phyloP scores from a whole-genome alignment of 2,797 vertebrate genomes.

The Apogon hyalosoma region DNA sequence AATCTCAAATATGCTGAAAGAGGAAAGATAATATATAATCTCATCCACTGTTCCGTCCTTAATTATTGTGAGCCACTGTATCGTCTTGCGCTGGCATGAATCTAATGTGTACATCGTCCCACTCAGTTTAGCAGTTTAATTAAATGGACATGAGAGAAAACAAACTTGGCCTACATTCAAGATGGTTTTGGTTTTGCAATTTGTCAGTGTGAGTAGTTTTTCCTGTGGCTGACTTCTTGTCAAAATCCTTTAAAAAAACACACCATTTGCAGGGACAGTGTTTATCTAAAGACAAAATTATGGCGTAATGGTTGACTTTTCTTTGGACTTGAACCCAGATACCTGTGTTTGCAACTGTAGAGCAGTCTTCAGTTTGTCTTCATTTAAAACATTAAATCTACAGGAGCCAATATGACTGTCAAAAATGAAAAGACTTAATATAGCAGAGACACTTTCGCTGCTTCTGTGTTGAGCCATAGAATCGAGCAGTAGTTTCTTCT shows the following conservation, averaged over 20 bases:
- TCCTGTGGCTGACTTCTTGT: not conserved
- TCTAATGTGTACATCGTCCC: slow-evolving; percentile 2
- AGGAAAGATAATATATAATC: slow-evolving; percentile 9
- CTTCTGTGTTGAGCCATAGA: too few relatives aligned
- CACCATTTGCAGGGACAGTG: slow-evolving; percentile 9
- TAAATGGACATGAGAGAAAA: slow-evolving; percentile 26
- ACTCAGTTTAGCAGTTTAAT: slow-evolving; percentile 17
- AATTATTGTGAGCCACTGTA: slow-evolving; percentile 27
- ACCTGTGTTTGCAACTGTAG: slow-evolving; percentile 6
- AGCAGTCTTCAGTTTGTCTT: slow-evolving; percentile 6
- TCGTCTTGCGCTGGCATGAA: not conserved
- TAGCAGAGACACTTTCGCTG: too few relatives aligned
- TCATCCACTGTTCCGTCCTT: not conserved
- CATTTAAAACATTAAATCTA: slow-evolving; percentile 2
- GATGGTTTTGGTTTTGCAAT: not conserved
- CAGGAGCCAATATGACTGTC: too few relatives aligned
- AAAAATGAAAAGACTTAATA: too few relatives aligned
- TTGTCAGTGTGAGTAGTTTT: slow-evolving; percentile 3
- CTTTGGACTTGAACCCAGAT: slow-evolving; percentile 13
- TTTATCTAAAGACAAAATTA: slow-evolving; percentile 31
- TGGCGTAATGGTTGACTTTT: not conserved
- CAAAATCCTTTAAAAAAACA: not conserved
- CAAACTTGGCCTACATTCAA: slow-evolving; percentile 23
- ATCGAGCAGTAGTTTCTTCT: too few relatives aligned
- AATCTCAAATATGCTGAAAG: slow-evolving; percentile 4